phyloP scores from a whole-genome alignment of 2,888 invertebrate genomes.

The Andrena chrysosceles region DNA sequence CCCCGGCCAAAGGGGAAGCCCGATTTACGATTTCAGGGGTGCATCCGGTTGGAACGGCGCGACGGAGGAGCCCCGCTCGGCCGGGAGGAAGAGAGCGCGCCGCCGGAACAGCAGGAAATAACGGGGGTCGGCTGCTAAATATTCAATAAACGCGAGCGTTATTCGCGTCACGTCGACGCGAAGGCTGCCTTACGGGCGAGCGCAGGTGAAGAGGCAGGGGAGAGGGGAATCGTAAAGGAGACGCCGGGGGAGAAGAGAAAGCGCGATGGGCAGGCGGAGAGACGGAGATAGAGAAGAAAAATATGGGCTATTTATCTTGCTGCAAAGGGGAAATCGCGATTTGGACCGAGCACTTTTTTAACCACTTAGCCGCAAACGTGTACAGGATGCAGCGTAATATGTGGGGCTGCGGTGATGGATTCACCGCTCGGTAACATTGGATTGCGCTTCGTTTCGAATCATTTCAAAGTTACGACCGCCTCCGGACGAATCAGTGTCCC shows the following conservation, averaged over 20 bases:
- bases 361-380: not conserved
- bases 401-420: constrained; percentile 11
- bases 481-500: too few relatives aligned
- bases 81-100: constrained; percentile 40
- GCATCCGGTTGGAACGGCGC: constrained; percentile 73
- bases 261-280: not conserved
- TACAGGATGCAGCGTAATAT: constrained; percentile 24
- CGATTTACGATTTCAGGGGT: constrained; percentile 80
- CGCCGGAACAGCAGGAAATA: constrained; percentile 59
- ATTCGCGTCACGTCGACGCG: constrained; percentile 82
- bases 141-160: constrained; percentile 84
- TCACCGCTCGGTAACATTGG: constrained; percentile 21
- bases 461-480: not conserved
- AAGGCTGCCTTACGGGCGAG: constrained; percentile 56
- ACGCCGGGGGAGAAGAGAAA: constrained; percentile 1
- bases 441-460: not conserved
- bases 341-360: constrained; percentile 1
- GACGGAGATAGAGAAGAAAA: not conserved
- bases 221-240: constrained; percentile 51
- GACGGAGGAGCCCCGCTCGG: constrained; percentile 28
- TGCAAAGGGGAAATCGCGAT: constrained; percentile 11
- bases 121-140: constrained; percentile 80
- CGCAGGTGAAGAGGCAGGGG: constrained; percentile 42
- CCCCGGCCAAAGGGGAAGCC: constrained; percentile 61
- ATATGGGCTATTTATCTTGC: constrained; percentile 61